Base-by-base conservation (phyloP, 2,113 vertebrate species). In the Pollimyrus isidori region DNA sequence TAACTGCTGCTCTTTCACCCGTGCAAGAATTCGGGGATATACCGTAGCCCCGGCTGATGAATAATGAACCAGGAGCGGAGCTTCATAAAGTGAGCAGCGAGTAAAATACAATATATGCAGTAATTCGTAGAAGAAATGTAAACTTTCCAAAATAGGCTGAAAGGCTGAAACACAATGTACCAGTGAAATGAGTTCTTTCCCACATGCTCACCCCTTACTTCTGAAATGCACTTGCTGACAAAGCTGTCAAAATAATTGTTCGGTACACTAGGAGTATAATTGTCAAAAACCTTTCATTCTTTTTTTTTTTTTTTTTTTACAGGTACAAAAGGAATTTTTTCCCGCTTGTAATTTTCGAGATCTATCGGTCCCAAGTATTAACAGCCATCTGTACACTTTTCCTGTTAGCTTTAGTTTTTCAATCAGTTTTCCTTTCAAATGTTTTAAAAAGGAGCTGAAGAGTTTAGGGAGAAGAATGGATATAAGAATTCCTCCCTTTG, bases 361-460 rank as follows among this genome's bases (percentile, higher is more conserved):
- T 87, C 26, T 9, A 15, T 52, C 45, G 30, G n/a, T 87, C 49
- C 48, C 84, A 21, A 88, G 65, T 86, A 56, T 87, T 88, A 89
- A 84, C 69, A 76, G 90, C 49, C 87, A 86, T 89, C 84, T 89
- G 89, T 86, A 82, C 76, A 42, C 65, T 90, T 91, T 85, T 89
- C 52, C 91, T 91, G 86, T 90, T 92, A 88, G 88, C 88, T 84
- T 85, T 88, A 88, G 53, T 89, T 91, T 88, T 91, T 88, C 87
- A 87, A 89, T 90, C 91, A 91, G 89, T 92, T 89, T 88, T 89
- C 80, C 88, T 90, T 90, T 92, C n/a, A 89, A 84, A 89, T 88
- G 88, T 91, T 85, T 91, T 90, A 92, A 90, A 90, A 89, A 87
- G 87, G 49, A 89, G 62, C 90, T 76, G 88, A 76, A 91, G 85